phyloP scores from a whole-genome alignment of 2,797 vertebrate genomes.

The Acropternis orthonyx region DNA sequence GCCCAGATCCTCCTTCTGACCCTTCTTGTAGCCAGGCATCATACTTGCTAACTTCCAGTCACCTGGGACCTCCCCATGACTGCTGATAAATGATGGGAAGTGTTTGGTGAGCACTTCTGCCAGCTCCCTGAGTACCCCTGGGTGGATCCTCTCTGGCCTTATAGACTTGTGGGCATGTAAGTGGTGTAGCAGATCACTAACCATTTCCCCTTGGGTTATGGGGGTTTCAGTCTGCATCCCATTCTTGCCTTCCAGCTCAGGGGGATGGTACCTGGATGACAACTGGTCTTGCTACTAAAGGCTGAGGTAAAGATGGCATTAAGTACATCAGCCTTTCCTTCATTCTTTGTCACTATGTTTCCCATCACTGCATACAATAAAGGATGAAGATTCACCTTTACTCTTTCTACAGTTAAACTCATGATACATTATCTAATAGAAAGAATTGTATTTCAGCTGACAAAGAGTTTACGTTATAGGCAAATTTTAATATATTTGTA shows the following conservation, averaged over 20 bases:
- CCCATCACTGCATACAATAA: background rate
- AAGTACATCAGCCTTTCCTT: background rate
- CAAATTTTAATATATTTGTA: background rate
- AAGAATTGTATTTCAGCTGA: background rate
- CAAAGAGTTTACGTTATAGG: background rate
- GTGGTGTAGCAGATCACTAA: background rate
- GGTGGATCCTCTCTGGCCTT: background rate
- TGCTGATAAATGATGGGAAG: background rate
- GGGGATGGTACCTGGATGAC: background rate
- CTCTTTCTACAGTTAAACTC: background rate
- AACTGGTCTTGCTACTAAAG: background rate
- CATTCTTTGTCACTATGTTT: background rate
- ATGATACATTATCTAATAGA: background rate
- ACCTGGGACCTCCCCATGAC: background rate
- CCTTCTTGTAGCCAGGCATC: background rate
- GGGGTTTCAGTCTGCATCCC: background rate
- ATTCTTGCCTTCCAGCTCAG: background rate
- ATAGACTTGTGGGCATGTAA: background rate
- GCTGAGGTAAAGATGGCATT: background rate
- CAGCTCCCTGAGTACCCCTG: background rate
- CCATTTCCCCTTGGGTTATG: background rate
- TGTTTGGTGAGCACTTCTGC: background rate
- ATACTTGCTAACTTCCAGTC: background rate
- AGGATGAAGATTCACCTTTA: background rate
- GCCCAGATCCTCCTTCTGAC: background rate